phyloP scores from a whole-genome alignment of 1,140 invertebrate species.

The Tetranychus cinnabarinus region DNA sequence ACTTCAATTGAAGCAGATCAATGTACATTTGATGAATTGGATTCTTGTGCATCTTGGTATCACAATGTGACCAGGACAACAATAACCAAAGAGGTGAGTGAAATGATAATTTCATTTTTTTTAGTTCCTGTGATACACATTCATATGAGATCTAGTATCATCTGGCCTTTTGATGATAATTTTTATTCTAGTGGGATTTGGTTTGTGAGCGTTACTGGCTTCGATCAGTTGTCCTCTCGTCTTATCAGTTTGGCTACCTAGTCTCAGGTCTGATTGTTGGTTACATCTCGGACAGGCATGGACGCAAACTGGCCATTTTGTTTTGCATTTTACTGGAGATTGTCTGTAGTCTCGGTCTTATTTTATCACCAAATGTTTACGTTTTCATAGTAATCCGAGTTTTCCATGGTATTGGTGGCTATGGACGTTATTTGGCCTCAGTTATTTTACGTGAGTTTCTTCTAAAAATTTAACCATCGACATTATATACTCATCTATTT shows the following conservation, averaged over 20 bases:
- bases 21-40: neutral
- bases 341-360: neutral
- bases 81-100: neutral
- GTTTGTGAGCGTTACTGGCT: neutral
- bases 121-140: neutral
- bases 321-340: conserved; percentile 8
- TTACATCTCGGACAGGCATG: conserved; percentile 49
- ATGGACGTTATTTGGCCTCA: neutral
- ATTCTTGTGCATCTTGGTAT: neutral
- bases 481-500: too few species aligned
- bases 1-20: neutral
- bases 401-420: neutral
- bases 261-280: conserved; percentile 42
- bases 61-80: neutral
- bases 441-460: neutral
- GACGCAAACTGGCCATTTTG: conserved; percentile 7
- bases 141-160: neutral
- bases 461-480: too few species aligned
- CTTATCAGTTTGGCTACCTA: conserved; percentile 46
- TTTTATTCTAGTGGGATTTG: neutral
- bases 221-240: neutral
- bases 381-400: conserved; percentile 2
- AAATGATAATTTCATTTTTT: neutral
- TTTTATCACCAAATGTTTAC: conserved; percentile 1
- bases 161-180: too few species aligned